A percentile compares a stretch with the other conserved stretches of the same genome.
Evolutionary conservation across 2,113 vertebrate species (phyloP).

Genomic region (Tachycineta bicolor): DNA sequence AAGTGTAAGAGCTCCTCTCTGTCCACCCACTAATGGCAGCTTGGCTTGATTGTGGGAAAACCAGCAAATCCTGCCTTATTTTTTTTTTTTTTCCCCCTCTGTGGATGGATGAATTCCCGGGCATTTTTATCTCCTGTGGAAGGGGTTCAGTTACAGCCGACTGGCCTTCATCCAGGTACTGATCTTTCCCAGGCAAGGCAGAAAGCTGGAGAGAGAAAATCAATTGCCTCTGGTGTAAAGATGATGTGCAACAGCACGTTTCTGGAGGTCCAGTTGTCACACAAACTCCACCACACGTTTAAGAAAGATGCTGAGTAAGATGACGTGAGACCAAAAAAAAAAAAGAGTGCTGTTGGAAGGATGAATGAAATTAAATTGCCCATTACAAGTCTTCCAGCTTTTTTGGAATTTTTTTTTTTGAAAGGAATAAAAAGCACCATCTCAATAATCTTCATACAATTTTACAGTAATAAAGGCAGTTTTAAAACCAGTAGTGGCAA

Average conservation of each 20-base stretch:
- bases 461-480: background rate
- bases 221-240: background rate
- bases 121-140: constrained; percentile 52
- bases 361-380: background rate
- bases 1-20: background rate
- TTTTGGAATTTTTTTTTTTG: background rate
- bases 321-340: background rate
- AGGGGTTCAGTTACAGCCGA: constrained; percentile 12
- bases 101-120: background rate
- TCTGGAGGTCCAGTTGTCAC: background rate
- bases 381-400: background rate
- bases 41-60: constrained; percentile 42
- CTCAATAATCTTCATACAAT: background rate
- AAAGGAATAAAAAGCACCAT: background rate
- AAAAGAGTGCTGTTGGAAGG: background rate
- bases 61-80: background rate
- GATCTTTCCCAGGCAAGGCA: constrained; percentile 46
- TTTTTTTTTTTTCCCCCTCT: background rate
- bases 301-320: constrained; percentile 11
- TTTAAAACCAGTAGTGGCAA: background rate
- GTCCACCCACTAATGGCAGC: background rate
- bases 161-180: constrained; percentile 54
- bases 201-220: background rate
- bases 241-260: background rate
- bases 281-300: background rate